phyloP scores from a whole-genome alignment of 2,797 vertebrate genomes.

The Caiman crocodilus region DNA sequence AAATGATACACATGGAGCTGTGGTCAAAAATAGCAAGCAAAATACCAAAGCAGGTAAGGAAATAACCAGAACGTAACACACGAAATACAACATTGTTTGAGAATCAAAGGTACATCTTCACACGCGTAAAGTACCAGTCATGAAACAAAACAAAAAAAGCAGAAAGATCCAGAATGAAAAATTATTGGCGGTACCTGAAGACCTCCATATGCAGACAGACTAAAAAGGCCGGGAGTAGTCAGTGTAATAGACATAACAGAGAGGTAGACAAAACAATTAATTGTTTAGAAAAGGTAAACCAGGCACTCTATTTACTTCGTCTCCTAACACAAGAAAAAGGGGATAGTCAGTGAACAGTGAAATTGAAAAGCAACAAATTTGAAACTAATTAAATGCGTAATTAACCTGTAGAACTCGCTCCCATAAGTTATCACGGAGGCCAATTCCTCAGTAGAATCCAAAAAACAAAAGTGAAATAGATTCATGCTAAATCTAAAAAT shows the following conservation, averaged over 20 bases:
- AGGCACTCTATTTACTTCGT: conserved; percentile 49
- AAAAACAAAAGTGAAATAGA: not conserved
- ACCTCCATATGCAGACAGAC: not conserved
- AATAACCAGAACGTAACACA: not conserved
- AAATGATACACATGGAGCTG: not conserved
- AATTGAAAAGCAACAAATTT: conserved; percentile 78
- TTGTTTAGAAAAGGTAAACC: conserved; percentile 53
- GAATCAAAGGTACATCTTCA: not conserved
- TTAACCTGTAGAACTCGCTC: conserved; percentile 73
- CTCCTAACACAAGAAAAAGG: conserved; percentile 46
- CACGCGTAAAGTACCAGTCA: not conserved
- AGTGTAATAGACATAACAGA: not conserved
- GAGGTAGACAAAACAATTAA: conserved; percentile 51
- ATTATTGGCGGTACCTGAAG: not conserved
- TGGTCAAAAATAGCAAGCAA: not conserved
- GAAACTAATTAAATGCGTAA: conserved; percentile 76
- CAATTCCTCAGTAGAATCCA: not conserved
- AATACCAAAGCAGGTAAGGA: not conserved
- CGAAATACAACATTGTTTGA: not conserved
- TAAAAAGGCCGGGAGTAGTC: not conserved
- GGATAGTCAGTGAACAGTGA: conserved; percentile 75
- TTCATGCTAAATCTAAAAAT: not conserved
- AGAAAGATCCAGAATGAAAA: not conserved
- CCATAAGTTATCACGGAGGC: conserved; percentile 54
- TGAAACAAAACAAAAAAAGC: not conserved